A percentile compares a stretch with the other conserved stretches of the same genome.
Evolutionary conservation across 2,797 vertebrate species (phyloP).

Genomic region (Anas acuta): DNA sequence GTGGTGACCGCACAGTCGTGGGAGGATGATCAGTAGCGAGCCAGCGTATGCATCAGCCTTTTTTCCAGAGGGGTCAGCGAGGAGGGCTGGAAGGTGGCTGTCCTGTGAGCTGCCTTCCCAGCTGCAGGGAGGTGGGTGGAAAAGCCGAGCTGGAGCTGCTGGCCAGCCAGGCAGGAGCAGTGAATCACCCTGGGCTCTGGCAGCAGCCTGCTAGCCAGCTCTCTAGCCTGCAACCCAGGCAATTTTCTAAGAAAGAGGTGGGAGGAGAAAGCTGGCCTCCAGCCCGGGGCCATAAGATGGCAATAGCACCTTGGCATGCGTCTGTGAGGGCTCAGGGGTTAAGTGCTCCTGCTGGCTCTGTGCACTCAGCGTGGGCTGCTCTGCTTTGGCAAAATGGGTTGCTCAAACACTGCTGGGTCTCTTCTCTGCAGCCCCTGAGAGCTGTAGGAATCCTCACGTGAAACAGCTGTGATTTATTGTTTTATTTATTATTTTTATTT

Average conservation of each 20-base stretch:
- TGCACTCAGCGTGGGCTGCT: neutral
- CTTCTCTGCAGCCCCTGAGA: neutral
- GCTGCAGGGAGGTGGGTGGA: neutral
- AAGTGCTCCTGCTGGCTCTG: neutral
- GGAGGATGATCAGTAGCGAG: neutral
- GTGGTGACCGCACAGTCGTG: fast-evolving
- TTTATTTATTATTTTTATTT: neutral
- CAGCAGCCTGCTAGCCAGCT: neutral
- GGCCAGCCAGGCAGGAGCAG: neutral
- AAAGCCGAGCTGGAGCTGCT: neutral
- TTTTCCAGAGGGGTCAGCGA: fast-evolving
- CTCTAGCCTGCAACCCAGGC: neutral
- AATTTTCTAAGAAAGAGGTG: slow-evolving; percentile 1
- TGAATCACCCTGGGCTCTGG: slow-evolving; percentile 21
- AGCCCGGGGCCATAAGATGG: neutral
- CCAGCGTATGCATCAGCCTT: neutral
- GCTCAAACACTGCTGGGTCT: neutral
- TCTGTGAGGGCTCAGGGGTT: neutral
- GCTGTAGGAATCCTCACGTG: neutral
- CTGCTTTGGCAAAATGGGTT: neutral
- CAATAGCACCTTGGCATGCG: neutral
- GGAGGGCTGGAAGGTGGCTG: neutral
- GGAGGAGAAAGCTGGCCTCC: neutral
- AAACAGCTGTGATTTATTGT: fast-evolving
- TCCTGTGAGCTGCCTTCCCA: neutral